Percentiles rank a stretch among this genome's conserved stretches.
Conservation (phyloP, 2,888 invertebrate genomes). For the Suillia variegata region DNA sequence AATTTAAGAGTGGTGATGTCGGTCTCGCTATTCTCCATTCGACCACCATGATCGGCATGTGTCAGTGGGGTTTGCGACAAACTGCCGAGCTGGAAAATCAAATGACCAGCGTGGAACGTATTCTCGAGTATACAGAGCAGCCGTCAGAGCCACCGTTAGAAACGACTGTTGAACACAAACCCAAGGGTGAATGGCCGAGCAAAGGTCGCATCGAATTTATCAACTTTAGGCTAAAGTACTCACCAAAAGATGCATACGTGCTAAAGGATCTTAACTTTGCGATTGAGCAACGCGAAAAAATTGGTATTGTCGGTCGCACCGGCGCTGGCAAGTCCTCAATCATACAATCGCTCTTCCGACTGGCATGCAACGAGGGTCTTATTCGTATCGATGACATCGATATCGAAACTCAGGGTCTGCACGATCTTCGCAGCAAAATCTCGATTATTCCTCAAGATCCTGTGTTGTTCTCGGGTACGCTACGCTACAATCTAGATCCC, state of each 20-base stretch:
- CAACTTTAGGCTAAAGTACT: conserved; percentile 73
- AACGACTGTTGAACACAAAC: conserved; percentile 55
- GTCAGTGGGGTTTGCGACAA: conserved; percentile 85
- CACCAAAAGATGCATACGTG: conserved; percentile 71
- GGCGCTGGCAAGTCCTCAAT: conserved; percentile 88
- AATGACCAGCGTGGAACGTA: conserved; percentile 84
- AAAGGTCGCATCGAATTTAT: conserved; percentile 72
- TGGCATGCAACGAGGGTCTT: conserved; percentile 78
- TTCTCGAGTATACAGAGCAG: conserved; percentile 78
- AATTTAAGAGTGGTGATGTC: conserved; percentile 67
- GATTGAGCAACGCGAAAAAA: conserved; percentile 65
- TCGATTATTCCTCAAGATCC: conserved; percentile 95
- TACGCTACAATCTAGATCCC: conserved; percentile 86
- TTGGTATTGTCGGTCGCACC: conserved; percentile 86
- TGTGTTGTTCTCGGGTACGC: conserved; percentile 81
- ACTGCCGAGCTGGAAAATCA: conserved; percentile 83
- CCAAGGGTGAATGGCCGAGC: conserved; percentile 70
- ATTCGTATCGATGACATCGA: conserved; percentile 79
- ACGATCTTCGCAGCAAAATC: conserved; percentile 78
- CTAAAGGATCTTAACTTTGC: conserved; percentile 73
- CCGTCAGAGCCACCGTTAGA: conserved; percentile 68
- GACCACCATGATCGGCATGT: conserved; percentile 74
- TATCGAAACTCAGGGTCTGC: conserved; percentile 73
- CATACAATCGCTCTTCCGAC: conserved; percentile 81
- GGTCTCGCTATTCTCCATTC: conserved; percentile 76